Evolutionary conservation across 2,113 vertebrate species (phyloP).

Genomic region (Bombycilla garrulus): DNA sequence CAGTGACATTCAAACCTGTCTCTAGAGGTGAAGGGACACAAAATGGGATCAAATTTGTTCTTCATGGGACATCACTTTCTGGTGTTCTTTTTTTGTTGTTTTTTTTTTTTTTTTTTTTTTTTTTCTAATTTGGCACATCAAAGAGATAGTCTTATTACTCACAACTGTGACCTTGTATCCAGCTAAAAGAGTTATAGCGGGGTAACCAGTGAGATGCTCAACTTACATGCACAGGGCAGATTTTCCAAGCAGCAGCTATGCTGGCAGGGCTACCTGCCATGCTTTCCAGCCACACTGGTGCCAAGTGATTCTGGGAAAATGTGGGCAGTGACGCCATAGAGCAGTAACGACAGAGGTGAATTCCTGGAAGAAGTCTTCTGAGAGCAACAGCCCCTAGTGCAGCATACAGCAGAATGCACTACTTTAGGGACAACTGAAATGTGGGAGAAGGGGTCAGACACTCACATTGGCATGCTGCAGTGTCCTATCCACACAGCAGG

Average conservation of each 20-base stretch:
- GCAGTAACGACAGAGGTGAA: neutral
- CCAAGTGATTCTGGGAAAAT: constrained; percentile 48
- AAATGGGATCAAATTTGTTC: constrained; percentile 34
- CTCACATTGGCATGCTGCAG: neutral
- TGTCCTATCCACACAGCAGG: neutral
- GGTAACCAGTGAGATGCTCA: neutral
- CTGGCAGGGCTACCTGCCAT: constrained; percentile 12
- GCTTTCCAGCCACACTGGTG: neutral
- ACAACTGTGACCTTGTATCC: constrained; percentile 36
- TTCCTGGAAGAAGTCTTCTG: constrained; percentile 1
- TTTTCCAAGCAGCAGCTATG: constrained; percentile 24
- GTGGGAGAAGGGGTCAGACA: neutral
- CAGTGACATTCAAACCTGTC: constrained; percentile 22
- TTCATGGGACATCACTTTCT: constrained; percentile 6
- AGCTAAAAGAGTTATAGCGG: neutral
- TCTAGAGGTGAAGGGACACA: constrained; percentile 8
- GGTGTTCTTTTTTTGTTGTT: neutral
- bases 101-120: neutral
- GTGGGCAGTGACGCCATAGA: neutral
- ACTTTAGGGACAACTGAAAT: neutral
- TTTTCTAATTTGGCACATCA: neutral
- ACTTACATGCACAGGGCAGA: neutral
- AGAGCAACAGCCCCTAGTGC: neutral
- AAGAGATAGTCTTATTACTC: constrained; percentile 10
- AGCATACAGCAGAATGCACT: neutral